phyloP scores from a whole-genome alignment of 2,113 vertebrate genomes.

The Leptobrachium leishanense region DNA sequence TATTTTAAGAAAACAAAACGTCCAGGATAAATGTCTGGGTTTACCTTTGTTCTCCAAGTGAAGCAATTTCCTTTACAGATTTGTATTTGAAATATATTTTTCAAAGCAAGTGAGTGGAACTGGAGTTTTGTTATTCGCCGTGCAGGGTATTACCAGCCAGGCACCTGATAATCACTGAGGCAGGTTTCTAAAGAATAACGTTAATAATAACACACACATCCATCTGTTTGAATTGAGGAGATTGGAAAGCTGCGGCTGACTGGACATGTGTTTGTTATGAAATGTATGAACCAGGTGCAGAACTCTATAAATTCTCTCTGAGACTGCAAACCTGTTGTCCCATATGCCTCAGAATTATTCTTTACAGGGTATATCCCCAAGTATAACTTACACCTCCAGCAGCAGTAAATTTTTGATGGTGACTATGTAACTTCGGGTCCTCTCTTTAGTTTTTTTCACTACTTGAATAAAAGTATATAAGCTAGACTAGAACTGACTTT shows the following conservation, averaged over 20 bases:
- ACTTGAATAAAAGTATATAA: not conserved
- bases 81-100: constrained; percentile 10
- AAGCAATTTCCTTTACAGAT: constrained; percentile 20
- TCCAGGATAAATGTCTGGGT: not conserved
- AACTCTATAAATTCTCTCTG: not conserved
- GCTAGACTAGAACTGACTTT: not conserved
- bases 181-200: not conserved
- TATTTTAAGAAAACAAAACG: constrained; percentile 4
- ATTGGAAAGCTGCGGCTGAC: not conserved
- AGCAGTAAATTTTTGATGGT: not conserved
- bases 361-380: not conserved
- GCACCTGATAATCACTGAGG: not conserved
- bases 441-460: no score
- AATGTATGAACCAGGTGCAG: constrained; percentile 29
- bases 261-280: constrained; percentile 5
- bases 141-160: constrained; percentile 2
- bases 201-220: constrained; percentile 4
- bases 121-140: constrained; percentile 1
- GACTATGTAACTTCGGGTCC: no score
- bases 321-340: not conserved
- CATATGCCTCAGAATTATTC: not conserved
- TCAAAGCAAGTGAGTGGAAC: constrained; percentile 32
- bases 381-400: not conserved
- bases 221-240: constrained; percentile 2
- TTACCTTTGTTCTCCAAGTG: constrained; percentile 3